Conservation (phyloP, 37 sponge, comb jelly and placozoan species). For the Cladorhizidae sp. region DNA sequence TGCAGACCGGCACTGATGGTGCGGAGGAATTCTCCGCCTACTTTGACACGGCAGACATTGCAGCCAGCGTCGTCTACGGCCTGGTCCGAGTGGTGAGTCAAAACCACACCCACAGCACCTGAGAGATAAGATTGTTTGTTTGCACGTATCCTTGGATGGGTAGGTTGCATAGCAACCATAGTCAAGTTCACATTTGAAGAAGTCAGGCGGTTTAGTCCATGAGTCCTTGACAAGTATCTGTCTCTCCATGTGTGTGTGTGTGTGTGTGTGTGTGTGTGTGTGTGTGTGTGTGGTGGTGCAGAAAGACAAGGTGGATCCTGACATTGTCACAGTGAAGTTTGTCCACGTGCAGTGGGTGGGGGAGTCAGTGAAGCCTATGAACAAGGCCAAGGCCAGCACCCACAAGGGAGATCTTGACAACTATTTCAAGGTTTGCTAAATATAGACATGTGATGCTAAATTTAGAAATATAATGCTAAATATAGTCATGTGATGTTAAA, state of each 20-base stretch:
- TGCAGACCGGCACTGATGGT: slow-evolving; percentile 38
- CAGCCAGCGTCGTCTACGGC: slow-evolving; percentile 54
- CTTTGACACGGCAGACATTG: slow-evolving; percentile 14
- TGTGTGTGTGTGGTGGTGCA: too few relatives aligned
- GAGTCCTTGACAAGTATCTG: too few relatives aligned
- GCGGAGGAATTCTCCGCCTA: slow-evolving; percentile 13
- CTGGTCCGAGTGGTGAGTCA: slow-evolving; percentile 77
- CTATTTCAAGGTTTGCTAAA: slow-evolving; percentile 58
- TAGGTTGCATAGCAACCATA: too few relatives aligned
- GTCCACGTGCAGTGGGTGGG: slow-evolving; percentile 87
- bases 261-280: too few relatives aligned
- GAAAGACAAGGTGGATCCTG: slow-evolving; percentile 89
- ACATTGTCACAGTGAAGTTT: slow-evolving; percentile 90
- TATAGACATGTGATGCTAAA: too few relatives aligned
- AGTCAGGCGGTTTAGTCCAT: too few relatives aligned
- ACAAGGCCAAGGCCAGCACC: slow-evolving; percentile 81
- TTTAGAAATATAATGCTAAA: background rate
- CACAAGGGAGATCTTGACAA: slow-evolving; percentile 81
- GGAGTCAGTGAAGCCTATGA: slow-evolving; percentile 83
- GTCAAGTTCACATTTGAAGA: background rate
- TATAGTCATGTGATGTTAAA: background rate
- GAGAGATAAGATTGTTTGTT: too few relatives aligned
- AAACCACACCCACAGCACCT: too few relatives aligned
- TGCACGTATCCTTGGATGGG: too few relatives aligned
- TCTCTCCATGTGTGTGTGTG: too few relatives aligned